A percentile compares a stretch with the other conserved stretches of the same genome.
These are phyloP conservation scores for Podarcis cretensis DNA, from an alignment of 2,113 vertebrate genomes.

Conservation along the genomic window DNA sequence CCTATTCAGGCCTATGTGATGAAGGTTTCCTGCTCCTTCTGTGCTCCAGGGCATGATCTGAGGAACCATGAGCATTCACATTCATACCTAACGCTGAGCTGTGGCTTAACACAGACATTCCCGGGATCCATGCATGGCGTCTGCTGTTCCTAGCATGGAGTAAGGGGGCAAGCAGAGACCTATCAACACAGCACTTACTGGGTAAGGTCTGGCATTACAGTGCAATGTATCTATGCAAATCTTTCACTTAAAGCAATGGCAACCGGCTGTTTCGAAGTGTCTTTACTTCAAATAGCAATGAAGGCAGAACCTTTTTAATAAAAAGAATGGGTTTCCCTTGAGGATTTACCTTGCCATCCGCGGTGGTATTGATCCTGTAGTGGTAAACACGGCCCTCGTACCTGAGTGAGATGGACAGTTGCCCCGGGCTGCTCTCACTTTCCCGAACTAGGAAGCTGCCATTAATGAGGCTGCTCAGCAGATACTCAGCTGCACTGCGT, in stretches of 20 bases:
- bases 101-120: background rate
- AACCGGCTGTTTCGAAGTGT: background rate
- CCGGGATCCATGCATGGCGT: background rate
- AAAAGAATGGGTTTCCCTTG: background rate
- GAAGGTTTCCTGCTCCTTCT: too few species aligned
- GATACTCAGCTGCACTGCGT: slow-evolving; percentile 94
- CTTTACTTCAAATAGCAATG: background rate
- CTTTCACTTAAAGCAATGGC: background rate
- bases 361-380: slow-evolving; percentile 96
- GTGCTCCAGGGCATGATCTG: too few species aligned
- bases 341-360: slow-evolving; percentile 90
- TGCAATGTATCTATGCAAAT: background rate
- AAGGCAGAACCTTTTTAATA: background rate
- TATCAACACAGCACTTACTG: background rate
- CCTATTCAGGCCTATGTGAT: too few species aligned
- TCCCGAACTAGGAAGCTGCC: slow-evolving; percentile 98
- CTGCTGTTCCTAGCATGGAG: background rate
- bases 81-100: background rate
- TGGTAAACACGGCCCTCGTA: slow-evolving; percentile 98
- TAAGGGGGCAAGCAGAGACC: background rate
- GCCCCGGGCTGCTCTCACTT: slow-evolving; percentile 98
- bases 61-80: too few species aligned
- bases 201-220: background rate
- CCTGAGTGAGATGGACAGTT: slow-evolving; percentile 96
- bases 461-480: slow-evolving; percentile 96